Conservation (phyloP, 2,113 vertebrate genomes). For the Paedocypris sp. region DNA sequence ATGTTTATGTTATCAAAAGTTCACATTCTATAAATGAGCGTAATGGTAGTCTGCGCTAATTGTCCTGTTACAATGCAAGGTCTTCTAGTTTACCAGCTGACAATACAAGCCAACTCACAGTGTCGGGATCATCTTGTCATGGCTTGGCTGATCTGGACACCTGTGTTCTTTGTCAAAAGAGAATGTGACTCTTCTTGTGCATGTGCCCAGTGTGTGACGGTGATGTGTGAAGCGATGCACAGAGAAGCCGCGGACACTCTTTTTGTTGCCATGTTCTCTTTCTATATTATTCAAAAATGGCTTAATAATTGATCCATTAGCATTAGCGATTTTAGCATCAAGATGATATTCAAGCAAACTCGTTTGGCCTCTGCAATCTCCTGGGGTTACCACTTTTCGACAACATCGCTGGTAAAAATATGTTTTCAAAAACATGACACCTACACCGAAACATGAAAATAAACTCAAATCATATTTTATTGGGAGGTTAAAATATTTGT, state of each 20-base stretch:
- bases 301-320: too few relatives aligned
- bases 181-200: not conserved
- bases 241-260: constrained; percentile 11
- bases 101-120: not conserved
- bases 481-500: too few relatives aligned
- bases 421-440: too few relatives aligned
- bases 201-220: not conserved
- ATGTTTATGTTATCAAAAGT: too few relatives aligned
- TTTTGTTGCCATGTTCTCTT: constrained; percentile 11
- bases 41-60: not conserved
- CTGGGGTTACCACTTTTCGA: too few relatives aligned
- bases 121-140: not conserved
- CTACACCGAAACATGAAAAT: too few relatives aligned
- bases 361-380: too few relatives aligned
- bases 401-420: too few relatives aligned
- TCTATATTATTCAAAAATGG: too few relatives aligned
- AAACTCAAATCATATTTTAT: too few relatives aligned
- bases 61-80: not conserved
- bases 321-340: too few relatives aligned
- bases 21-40: not conserved
- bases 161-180: constrained; percentile 7
- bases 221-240: not conserved
- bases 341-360: too few relatives aligned
- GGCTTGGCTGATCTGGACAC: constrained; percentile 2
- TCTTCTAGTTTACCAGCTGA: not conserved